Base-by-base conservation (phyloP, 2,888 invertebrate species). In the Drosophila phalerata region DNA sequence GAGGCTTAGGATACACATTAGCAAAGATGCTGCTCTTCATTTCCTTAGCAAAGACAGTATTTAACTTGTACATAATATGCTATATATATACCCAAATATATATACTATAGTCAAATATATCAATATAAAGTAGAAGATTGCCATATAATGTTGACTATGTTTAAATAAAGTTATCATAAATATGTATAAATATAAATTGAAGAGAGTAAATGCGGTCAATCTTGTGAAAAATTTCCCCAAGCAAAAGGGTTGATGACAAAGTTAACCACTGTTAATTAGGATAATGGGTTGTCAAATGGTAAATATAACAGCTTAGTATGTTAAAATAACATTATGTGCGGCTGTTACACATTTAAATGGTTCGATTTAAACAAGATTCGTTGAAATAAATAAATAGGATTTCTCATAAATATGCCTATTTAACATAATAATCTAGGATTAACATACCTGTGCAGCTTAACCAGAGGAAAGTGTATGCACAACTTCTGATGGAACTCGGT, bases 401-500 rank as follows among this genome's bases (percentile, higher is more conserved):
- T 8, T 6, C n/a, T n/a, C 15, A n/a, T 38, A 17, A 40, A 10
- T 17, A 1, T 40, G 15, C 1, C 19, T n/a, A 43, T 6, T 43
- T 8, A 43, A 43, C 5, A 6, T 17, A 42, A 11, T 42, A 11
- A 13, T 8, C n/a, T 8, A 8, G 1, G 3, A n/a, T 9, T 6
- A 9, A 90, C 94, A 94, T 92, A 97, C 98, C 97, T 97, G 92
- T 97, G 96, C 80, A 98, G 95, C 91, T 97, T 97, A 13, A 98
- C 97, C 78, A 98, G 94, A 0, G 98, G 98, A 93, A 98, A 99
- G 92, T 97, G 96, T 79, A 97, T 93, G 90, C 97, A 97, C 49
- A 99, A 94, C 93, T 99, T 99, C 92, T 97, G 97, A 92, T 99
- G 97, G 65, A 99, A 95, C 93, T 99, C 99, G 13, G 97, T 96